These are phyloP conservation scores for Eupithecia centaureata DNA, from an alignment of 2,888 invertebrate genomes.

Conservation along the genomic window DNA sequence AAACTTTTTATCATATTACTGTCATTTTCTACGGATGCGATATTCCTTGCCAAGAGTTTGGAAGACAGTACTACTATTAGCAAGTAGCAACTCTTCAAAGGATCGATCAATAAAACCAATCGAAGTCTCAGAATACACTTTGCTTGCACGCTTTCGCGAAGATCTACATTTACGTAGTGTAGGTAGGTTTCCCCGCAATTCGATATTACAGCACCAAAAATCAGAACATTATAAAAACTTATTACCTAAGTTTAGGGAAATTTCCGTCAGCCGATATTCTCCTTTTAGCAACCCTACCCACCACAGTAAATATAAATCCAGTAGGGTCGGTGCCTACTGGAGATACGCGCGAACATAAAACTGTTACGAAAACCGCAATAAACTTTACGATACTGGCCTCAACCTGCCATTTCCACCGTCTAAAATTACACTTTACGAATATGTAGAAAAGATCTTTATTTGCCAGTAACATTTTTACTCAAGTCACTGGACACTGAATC, in stretches of 20 bases:
- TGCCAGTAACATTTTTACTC: conserved; percentile 22
- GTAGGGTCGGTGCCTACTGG: conserved; percentile 19
- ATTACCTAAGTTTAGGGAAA: neutral
- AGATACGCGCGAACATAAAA: conserved; percentile 51
- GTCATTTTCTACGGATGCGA: no score
- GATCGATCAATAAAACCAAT: no score
- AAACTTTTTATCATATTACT: no score
- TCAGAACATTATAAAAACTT: neutral
- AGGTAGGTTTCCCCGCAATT: neutral
- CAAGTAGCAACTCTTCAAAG: no score
- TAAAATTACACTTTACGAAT: conserved; percentile 34
- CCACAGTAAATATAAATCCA: conserved; percentile 53
- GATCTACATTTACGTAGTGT: neutral
- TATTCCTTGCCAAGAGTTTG: no score
- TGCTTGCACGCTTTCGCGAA: neutral
- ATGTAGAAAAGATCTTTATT: conserved; percentile 28
- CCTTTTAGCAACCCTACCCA: neutral
- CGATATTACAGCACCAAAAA: neutral
- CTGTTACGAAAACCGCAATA: conserved; percentile 47
- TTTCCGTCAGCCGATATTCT: neutral
- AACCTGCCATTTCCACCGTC: conserved; percentile 37
- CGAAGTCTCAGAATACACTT: no score
- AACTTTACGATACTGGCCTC: conserved; percentile 50
- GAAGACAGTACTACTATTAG: no score
- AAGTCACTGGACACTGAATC: conserved; percentile 27